Base-by-base conservation (phyloP, 2,113 vertebrate genomes). In the Dromiciops gliroides region DNA sequence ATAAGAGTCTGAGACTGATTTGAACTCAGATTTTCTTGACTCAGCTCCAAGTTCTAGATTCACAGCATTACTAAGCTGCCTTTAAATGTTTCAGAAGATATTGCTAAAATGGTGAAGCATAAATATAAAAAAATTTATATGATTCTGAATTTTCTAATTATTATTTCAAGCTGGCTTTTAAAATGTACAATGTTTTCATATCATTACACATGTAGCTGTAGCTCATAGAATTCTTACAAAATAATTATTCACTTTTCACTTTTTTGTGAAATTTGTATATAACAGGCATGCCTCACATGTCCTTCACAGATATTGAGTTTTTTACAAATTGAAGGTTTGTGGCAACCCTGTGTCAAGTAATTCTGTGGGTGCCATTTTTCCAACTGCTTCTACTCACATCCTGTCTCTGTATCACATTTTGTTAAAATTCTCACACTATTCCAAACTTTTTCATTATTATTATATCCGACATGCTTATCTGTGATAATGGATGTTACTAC, bases 111-210 rank as follows among this genome's bases (percentile, higher is more conserved):
- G 88, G 89, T 95, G 91, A 89, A 93, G 3, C 48, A 50, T 89
- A 95, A 93, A 31, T 90, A 16, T 90, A 91, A 92, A 94, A 49
- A 53, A 53, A 53, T 94, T 93, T 12, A 48, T 89, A 89, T 25
- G 92, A 44, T 92, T 94, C 90, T 92, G 90, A 89, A 95, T 48
- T 96, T 93, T 92, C 19, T 31, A 94, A 8, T 93, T 92, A 91
- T 96, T 94, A 26, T 93, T 49, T 89, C 31, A 47, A 1, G 25
- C 25, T 90, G 60, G 48, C 48, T 88, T 97, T 95, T 91, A 91
- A 94, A 97, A 90, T 90, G 75, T 92, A 53, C 4, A 23, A 24
- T 53, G 52, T 53, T 53, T 53, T 97, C 93, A 93, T 94, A 3
- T 75, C 93, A 47, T 90, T 50, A 94, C 92, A 95, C 89, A 93